Base-by-base conservation (phyloP, 1,140 invertebrate genomes). In the Calliphora vicina region DNA sequence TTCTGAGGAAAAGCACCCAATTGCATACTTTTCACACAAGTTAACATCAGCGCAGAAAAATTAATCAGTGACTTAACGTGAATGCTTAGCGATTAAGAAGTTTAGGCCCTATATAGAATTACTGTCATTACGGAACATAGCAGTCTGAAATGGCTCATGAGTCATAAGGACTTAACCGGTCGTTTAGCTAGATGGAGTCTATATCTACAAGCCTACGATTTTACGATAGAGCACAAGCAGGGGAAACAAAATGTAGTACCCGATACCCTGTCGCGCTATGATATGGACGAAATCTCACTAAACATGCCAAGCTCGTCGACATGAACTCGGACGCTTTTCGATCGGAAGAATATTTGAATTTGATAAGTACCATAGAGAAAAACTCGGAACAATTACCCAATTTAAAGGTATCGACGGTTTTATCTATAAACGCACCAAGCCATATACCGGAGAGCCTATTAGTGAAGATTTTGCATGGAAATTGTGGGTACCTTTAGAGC, bases 1-100 rank as follows among this genome's bases (percentile, higher is more conserved):
- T 15, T n/a, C n/a, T n/a, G n/a, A n/a, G n/a, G n/a, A 72, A 9
- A 61, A 72, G 15, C 26, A 42, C 5, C 81, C 81, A 42, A 72
- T 82, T 20, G 81, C 61, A 9, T 82, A 43, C 23, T 72, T 72
- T 71, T 82, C 81, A 1, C 27, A 71, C 2, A 82, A 82, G 23
- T 20, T 82, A 0, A 82, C 15, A 6, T 35, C 26, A 2, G 61
- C 61, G 13, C 81, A 82, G 29, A 82, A 35, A 10, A 82, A 82
- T 29, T 72, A 72, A 13, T 35, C 26, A 5, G 61, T 72, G 2
- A 82, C 61, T 6, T 61, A 82, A 25, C 17, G 1, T 23, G 61
- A 73, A 20, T 82, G 81, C 20, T 23, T 72, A 10, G 81, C 71
- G 3, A 72, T 72, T 8, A 5, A 26, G 5, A 72, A 27, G 9